Evolutionary conservation across 2,797 vertebrate species (phyloP).

Genomic region (Oryzias sinensis): DNA sequence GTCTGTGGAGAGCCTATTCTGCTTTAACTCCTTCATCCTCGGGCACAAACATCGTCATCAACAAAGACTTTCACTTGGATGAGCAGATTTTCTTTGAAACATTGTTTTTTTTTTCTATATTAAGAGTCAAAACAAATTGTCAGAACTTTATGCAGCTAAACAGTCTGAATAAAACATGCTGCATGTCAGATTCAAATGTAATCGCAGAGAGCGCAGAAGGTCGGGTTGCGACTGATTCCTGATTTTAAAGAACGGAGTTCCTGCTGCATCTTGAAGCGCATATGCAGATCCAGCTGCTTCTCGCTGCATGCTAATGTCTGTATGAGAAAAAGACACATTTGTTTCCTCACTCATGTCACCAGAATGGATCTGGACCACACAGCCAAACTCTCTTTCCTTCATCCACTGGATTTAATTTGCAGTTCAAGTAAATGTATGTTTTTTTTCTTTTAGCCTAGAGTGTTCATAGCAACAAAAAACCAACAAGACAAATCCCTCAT

Average conservation of each 20-base stretch:
- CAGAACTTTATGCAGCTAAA: not conserved
- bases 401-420: no score
- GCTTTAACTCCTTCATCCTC: slow-evolving; percentile 18
- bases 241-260: slow-evolving; percentile 22
- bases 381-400: no score
- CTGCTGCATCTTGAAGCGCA: slow-evolving; percentile 35
- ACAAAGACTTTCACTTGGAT: not conserved
- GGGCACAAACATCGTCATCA: slow-evolving; percentile 8
- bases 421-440: no score
- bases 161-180: not conserved
- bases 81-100: not conserved
- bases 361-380: not conserved
- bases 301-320: slow-evolving; percentile 24
- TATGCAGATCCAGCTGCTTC: slow-evolving; percentile 37
- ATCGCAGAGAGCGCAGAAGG: slow-evolving; percentile 9
- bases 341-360: not conserved
- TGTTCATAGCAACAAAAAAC: no score
- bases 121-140: not conserved
- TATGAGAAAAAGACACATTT: slow-evolving; percentile 9
- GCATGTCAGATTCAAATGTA: slow-evolving; percentile 4
- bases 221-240: slow-evolving; percentile 17
- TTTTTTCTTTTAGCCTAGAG: no score
- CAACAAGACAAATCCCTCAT: no score
- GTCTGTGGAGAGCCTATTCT: slow-evolving; percentile 25
- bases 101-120: not conserved